These are phyloP conservation scores for Euglossa dilemma DNA, from an alignment of 1,140 invertebrate genomes.

Conservation along the genomic window DNA sequence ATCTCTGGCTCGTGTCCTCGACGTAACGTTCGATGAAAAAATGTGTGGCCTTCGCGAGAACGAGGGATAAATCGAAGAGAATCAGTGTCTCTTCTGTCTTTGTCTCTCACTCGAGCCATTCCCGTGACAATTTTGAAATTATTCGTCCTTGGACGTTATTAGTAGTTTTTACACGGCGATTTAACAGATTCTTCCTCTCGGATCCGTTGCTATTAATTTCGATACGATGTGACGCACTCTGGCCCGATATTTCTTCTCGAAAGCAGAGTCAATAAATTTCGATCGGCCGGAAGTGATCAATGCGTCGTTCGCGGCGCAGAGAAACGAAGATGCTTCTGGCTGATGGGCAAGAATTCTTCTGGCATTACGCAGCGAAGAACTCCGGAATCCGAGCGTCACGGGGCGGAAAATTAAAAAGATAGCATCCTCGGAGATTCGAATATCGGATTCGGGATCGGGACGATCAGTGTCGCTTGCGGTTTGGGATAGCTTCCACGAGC, in stretches of 20 bases:
- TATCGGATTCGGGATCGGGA: neutral
- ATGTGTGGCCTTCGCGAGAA: neutral
- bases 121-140: neutral
- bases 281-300: neutral
- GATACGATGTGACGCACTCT: neutral
- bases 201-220: neutral
- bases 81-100: neutral
- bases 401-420: conserved; percentile 19
- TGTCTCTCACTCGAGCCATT: too few species aligned
- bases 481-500: neutral
- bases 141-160: neutral
- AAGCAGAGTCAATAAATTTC: too few species aligned
- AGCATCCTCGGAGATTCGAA: neutral
- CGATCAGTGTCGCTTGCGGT: too few species aligned
- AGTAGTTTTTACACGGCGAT: too few species aligned
- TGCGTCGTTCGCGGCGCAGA: neutral
- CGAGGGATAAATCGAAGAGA: neutral
- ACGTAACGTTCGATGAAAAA: neutral
- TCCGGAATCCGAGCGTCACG: conserved; percentile 3
- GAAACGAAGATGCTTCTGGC: conserved; percentile 14
- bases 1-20: neutral
- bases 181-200: too few species aligned
- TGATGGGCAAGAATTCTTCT: conserved; percentile 19
- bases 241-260: neutral
- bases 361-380: conserved; percentile 18